phyloP scores from a whole-genome alignment of 2,113 vertebrate species.

The Oryzias melastigma region DNA sequence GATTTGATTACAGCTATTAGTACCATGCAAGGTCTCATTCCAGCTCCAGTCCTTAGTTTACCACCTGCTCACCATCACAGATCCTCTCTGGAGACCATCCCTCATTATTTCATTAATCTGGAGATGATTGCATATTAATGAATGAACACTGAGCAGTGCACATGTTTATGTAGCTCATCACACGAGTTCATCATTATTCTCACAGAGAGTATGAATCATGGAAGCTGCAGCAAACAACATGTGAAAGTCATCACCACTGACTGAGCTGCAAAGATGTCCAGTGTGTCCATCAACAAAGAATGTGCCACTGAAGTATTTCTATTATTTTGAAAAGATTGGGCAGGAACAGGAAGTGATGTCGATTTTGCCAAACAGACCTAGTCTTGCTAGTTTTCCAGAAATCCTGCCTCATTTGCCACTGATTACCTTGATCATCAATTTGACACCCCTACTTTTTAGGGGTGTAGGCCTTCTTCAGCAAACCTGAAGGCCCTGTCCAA shows the following conservation, averaged over 20 bases:
- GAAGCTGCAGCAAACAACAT: not conserved
- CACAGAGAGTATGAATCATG: conserved; percentile 15
- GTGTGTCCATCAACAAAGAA: too few relatives aligned
- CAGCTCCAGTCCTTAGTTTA: too few relatives aligned
- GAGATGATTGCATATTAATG: conserved; percentile 10
- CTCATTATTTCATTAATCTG: conserved; percentile 16
- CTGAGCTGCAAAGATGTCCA: not conserved
- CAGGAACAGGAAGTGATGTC: too few relatives aligned
- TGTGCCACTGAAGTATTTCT: too few relatives aligned
- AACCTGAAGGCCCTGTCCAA: too few relatives aligned
- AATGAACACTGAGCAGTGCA: not conserved
- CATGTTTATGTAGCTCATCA: conserved; percentile 10
- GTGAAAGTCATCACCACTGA: conserved; percentile 16
- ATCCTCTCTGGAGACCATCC: conserved; percentile 4
- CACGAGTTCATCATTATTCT: conserved; percentile 3
- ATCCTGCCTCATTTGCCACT: too few relatives aligned
- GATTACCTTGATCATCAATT: too few relatives aligned
- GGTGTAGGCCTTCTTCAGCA: too few relatives aligned
- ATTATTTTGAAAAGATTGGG: too few relatives aligned
- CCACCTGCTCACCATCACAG: not conserved
- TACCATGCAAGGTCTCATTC: not conserved
- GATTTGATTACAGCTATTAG: not conserved
- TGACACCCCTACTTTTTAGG: too few relatives aligned
- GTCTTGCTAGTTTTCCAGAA: too few relatives aligned
- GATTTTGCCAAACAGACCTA: too few relatives aligned